Evolutionary conservation across 1,140 invertebrate genomes (phyloP), one percentile per base, ranked within the genome.

Genomic region (Drosophila tsacasi): DNA sequence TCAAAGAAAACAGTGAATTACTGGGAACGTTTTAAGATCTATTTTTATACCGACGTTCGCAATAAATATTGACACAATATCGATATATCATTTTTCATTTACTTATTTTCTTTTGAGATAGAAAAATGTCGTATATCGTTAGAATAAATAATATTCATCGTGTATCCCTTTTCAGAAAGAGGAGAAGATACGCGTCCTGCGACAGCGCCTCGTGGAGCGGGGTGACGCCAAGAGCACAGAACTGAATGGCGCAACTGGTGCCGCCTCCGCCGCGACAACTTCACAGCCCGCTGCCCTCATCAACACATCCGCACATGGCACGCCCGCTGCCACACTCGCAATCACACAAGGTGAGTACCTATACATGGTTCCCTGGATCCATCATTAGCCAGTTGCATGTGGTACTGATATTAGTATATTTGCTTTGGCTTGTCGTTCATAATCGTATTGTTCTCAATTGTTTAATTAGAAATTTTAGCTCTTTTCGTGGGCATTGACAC

Each of bases 131-230:
- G 0, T 44, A 44, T 44, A 32, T 6, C 13, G 5, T 35, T 13
- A n/a, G n/a, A n/a, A n/a, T 39, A 15, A 50, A 23, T n/a, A n/a
- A 3, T 17, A 35, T 4, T 12, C 17, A 0, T 47, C 15, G 1
- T 12, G 4, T 2, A 25, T 25, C 8, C 7, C 1, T 8, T 69
- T 94, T 17, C 94, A 98, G 97, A 98, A 98, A 94, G 97, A 98
- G 93, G 97, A 98, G 81, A 97, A 97, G 84, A 97, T 98, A 47
- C 95, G 96, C 42, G 93, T 96, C 50, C 93, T 98, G 71, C 96
- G 97, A 81, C 95, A 97, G 83, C 96, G 96, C 66, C 93, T 98
- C 32, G 95, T 96, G 13, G 97, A 98, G 82, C 94, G 96, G 30
- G 97, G 97, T 72, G 94, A 82, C 61, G 79, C 85, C 54, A 89